A percentile compares a stretch with the other conserved stretches of the same genome.
Evolutionary conservation across 2,888 invertebrate genomes (phyloP).

Genomic region (Lysandra bellargus): DNA sequence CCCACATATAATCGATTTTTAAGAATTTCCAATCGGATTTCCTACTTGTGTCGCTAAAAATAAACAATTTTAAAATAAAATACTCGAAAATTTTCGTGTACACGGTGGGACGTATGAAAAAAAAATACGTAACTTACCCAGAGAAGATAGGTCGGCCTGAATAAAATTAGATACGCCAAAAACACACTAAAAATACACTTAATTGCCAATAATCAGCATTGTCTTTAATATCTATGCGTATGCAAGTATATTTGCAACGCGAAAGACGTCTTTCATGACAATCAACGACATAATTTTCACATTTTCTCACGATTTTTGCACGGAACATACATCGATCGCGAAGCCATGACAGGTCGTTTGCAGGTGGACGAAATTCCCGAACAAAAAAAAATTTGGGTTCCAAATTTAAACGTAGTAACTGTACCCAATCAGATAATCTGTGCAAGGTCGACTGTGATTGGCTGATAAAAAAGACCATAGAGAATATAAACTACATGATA

Average conservation of each 20-base stretch:
- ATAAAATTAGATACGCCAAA: conserved; percentile 74
- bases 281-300: conserved; percentile 68
- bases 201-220: conserved; percentile 53
- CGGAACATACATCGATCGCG: conserved; percentile 71
- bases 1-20: conserved; percentile 79
- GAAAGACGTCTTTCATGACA: conserved; percentile 51
- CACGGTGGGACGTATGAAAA: conserved; percentile 43
- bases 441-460: too few relatives aligned
- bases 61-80: conserved; percentile 18
- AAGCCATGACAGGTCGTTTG: conserved; percentile 76
- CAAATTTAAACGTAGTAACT: too few relatives aligned
- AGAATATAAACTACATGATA: too few relatives aligned
- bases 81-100: neutral
- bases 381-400: too few relatives aligned
- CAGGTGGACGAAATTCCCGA: too few relatives aligned
- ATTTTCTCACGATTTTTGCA: conserved; percentile 69
- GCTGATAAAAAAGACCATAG: too few relatives aligned
- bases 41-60: conserved; percentile 21
- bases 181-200: conserved; percentile 71
- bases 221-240: conserved; percentile 58
- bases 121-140: conserved; percentile 65
- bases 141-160: conserved; percentile 65
- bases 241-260: conserved; percentile 47
- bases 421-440: too few relatives aligned
- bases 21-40: conserved; percentile 51